Evolutionary conservation across 2,113 vertebrate genomes (phyloP), one percentile per base, ranked within the genome.

Genomic region (Sylvilagus bachmani): DNA sequence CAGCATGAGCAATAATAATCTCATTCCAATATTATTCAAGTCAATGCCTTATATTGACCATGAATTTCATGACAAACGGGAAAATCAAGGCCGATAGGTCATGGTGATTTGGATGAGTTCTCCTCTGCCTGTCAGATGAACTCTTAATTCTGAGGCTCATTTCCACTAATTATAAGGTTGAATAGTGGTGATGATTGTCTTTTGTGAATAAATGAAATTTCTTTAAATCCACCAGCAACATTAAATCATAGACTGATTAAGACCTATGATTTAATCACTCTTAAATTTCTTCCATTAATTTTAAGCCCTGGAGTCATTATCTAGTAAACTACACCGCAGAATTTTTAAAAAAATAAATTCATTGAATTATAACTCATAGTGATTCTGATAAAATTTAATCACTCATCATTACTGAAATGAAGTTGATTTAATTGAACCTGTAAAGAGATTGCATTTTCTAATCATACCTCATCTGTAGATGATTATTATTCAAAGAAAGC

Each of bases 391-490:
- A 85, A 96, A 95, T 98, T 97, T 97, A 98, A 98, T 98, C 97
- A 98, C 84, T 97, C 85, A 90, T 53, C 91, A 95, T 98, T 97
- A 98, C 82, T 97, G 88, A 98, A 98, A 97, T 93, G 89, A 94
- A 97, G 97, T 97, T 98, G 97, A 97, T 97, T 98, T 98, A 98
- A 98, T 94, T 98, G 97, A 98, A 98, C 69, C 90, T 89, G 31
- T 87, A 95, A 97, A 97, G 79, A 88, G 85, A 97, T 91, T 96
- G 51, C 77, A 97, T 88, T 96, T 96, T 96, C 93, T 97, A 98
- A 98, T 98, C 97, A 98, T 85, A 96, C 93, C 96, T 98, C 97
- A 98, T 98, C 97, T 97, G 91, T 86, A 95, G 12, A 83, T 97
- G 96, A 94, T 98, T 98, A 98, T 97, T 97, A 98, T 96, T 98